Base-by-base conservation (phyloP, 2,888 invertebrate species). In the Sesia bembeciformis region DNA sequence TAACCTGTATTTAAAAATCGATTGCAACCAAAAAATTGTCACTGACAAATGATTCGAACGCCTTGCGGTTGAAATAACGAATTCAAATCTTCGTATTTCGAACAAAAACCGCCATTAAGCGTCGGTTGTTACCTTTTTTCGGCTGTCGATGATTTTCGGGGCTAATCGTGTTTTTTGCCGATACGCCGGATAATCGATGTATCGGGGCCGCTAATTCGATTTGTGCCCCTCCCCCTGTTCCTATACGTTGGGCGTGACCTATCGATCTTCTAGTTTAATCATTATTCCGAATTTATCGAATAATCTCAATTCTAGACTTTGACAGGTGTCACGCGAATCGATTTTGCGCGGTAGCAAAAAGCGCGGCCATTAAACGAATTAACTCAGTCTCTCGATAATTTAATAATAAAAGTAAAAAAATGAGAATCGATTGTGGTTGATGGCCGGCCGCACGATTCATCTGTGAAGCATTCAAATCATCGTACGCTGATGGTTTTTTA, bases 41-140 rank as follows among this genome's bases (percentile, higher is more conserved):
- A 89, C 86, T 88, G 88, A 89, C 89, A 87, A 89, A 89, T 89
- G 89, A 87, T 87, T 84, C 84, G 81, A 84, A 86, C 82, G 86
- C 78, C 84, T 87, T 85, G 89, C 78, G 88, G 88, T 87, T 78
- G 77, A 79, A 88, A 88, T 88, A 85, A 88, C 87, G 87, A 81
- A 88, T 87, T 87, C 89, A 86, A 88, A 89, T 87, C 85, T 86
- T 88, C 77, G 80, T 80, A 79, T 82, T 86, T 80, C 70, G 78
- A 84, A 88, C 86, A 89, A 89, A 88, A 89, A 89, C 84, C 78
- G 73, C 84, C 87, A 88, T 89, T 88, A 89, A 84, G 80, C 65
- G 76, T 68, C 74, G 78, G 81, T 79, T 78, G 83, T 84, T 84
- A 78, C 76, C 74, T 84, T 88, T 88, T 88, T 88, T 78, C 64